Percentiles rank a stretch among this genome's conserved stretches.
Conservation (phyloP, 1,140 invertebrate genomes). For the Wiebesia pumilae region DNA sequence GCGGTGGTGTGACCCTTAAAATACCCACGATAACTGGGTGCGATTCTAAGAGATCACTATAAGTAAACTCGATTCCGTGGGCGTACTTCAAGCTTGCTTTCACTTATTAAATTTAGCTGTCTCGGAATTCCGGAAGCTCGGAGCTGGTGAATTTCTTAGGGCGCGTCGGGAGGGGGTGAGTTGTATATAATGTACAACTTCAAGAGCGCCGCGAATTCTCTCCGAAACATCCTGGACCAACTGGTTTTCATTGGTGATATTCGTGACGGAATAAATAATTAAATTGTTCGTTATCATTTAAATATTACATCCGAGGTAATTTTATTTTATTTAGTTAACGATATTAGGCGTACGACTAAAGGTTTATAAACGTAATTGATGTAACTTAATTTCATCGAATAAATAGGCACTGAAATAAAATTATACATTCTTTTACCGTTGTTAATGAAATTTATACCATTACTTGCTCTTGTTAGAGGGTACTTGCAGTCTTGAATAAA, state of each 20-base stretch:
- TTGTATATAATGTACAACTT: constrained; percentile 70
- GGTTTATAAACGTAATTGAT: no score
- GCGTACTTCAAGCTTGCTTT: constrained; percentile 55
- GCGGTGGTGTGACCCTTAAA: constrained; percentile 30
- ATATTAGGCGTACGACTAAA: no score
- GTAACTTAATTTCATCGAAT: no score
- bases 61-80: not conserved
- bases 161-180: constrained; percentile 4
- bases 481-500: no score
- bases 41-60: not conserved
- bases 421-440: no score
- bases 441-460: no score
- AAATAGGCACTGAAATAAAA: no score
- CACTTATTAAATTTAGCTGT: constrained; percentile 73
- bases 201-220: constrained; percentile 63
- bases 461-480: no score
- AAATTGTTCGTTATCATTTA: no score
- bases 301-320: no score
- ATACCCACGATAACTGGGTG: constrained; percentile 26
- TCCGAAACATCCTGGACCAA: constrained; percentile 71
- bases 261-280: no score
- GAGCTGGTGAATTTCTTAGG: constrained; percentile 20
- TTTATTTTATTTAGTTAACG: no score
- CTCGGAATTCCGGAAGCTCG: constrained; percentile 64
- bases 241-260: constrained; percentile 69